These are phyloP conservation scores for Iguana delicatissima DNA, from an alignment of 2,797 vertebrate genomes.

Conservation along the genomic window DNA sequence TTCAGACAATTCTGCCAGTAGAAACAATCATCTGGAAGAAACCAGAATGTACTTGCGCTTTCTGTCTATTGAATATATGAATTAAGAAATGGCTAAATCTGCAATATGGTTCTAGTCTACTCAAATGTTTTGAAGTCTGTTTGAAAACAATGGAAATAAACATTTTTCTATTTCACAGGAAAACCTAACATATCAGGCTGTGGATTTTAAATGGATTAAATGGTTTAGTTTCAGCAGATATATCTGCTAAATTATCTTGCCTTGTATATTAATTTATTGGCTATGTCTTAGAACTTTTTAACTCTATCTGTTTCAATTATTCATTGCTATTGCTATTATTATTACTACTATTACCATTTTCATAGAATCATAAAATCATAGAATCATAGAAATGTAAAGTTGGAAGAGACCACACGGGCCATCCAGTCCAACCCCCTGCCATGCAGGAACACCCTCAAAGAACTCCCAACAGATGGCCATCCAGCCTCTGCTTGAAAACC, in stretches of 20 bases:
- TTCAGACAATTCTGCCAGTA: background rate
- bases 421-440: no score
- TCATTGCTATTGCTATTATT: conserved; percentile 5
- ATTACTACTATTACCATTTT: no score
- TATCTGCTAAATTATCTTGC: conserved; percentile 5
- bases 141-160: background rate
- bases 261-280: conserved; percentile 13
- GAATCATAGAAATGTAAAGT: no score
- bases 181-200: background rate
- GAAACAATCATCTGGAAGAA: conserved; percentile 19
- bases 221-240: background rate
- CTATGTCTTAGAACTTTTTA: background rate
- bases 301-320: conserved; percentile 7
- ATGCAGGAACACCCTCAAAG: no score
- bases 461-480: no score
- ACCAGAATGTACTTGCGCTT: background rate
- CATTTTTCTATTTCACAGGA: background rate
- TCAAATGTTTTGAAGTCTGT: background rate
- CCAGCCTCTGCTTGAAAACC: no score
- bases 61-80: background rate
- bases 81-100: background rate
- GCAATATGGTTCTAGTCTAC: background rate
- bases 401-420: no score
- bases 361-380: no score
- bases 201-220: background rate